Conservation (phyloP, 1,140 invertebrate species). For the Philopotamus ludificatus region DNA sequence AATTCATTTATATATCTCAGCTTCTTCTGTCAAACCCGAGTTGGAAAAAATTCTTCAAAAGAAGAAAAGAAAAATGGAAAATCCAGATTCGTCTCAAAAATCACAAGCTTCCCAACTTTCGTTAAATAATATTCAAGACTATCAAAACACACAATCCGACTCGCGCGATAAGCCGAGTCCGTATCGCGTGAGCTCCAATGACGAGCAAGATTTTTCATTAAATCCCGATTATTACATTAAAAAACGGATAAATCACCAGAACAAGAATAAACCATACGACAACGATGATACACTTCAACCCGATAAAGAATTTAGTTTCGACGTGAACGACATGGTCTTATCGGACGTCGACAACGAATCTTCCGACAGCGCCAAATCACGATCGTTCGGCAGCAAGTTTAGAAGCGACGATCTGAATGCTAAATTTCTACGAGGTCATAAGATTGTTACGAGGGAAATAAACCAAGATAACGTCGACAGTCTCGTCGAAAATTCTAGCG, state of each 20-base stretch:
- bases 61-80: constrained; percentile 36
- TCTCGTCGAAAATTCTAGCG: no score
- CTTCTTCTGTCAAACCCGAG: constrained; percentile 26
- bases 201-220: constrained; percentile 25
- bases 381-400: neutral
- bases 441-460: constrained; percentile 2
- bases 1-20: constrained; percentile 3
- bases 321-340: constrained; percentile 32
- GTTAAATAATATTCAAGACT: constrained; percentile 14
- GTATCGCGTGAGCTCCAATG: constrained; percentile 26
- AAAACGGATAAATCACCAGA: constrained; percentile 37
- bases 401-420: neutral
- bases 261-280: constrained; percentile 19
- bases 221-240: constrained; percentile 36
- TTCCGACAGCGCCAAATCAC: neutral
- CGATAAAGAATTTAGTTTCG: constrained; percentile 17
- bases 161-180: neutral
- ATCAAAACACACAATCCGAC: neutral
- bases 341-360: constrained; percentile 23
- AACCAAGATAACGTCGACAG: constrained; percentile 8
- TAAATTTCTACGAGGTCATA: constrained; percentile 2
- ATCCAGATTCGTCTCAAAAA: constrained; percentile 18
- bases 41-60: constrained; percentile 27
- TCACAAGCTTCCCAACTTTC: neutral
- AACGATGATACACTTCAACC: constrained; percentile 17